Conservation (phyloP, 2,797 vertebrate species). For the Myripristis jacobus region DNA sequence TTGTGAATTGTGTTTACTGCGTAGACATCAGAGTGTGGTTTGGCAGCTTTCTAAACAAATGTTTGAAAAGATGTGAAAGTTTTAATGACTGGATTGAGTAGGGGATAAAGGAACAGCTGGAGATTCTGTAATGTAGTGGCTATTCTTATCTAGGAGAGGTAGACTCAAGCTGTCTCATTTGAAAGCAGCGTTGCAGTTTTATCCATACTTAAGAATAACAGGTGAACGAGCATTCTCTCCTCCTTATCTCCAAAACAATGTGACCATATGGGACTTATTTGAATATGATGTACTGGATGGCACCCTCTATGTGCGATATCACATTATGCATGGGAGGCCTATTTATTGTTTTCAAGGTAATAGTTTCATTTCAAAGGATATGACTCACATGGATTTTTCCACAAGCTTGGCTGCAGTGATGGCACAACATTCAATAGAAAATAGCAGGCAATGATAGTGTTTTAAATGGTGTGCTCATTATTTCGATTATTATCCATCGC, state of each 20-base stretch:
- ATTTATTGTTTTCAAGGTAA: conserved; percentile 71
- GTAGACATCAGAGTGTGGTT: conserved; percentile 51
- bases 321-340: conserved; percentile 61
- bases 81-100: conserved; percentile 78
- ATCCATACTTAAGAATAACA: conserved; percentile 74
- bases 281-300: conserved; percentile 55
- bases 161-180: conserved; percentile 76
- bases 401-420: conserved; percentile 34
- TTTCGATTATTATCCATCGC: conserved; percentile 59
- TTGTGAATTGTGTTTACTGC: conserved; percentile 53
- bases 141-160: conserved; percentile 76
- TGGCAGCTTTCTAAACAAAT: conserved; percentile 70
- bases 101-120: conserved; percentile 81
- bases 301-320: conserved; percentile 59
- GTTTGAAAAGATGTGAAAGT: conserved; percentile 78
- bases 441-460: conserved; percentile 26
- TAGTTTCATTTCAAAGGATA: conserved; percentile 71
- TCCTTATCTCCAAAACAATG: conserved; percentile 72
- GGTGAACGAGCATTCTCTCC: conserved; percentile 75
- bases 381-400: conserved; percentile 48
- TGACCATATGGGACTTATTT: conserved; percentile 77
- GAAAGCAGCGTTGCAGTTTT: conserved; percentile 60
- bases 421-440: conserved; percentile 50
- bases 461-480: conserved; percentile 15
- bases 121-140: conserved; percentile 78